Base-by-base conservation (phyloP, 2,888 invertebrate species). In the Seira sanloemensis region DNA sequence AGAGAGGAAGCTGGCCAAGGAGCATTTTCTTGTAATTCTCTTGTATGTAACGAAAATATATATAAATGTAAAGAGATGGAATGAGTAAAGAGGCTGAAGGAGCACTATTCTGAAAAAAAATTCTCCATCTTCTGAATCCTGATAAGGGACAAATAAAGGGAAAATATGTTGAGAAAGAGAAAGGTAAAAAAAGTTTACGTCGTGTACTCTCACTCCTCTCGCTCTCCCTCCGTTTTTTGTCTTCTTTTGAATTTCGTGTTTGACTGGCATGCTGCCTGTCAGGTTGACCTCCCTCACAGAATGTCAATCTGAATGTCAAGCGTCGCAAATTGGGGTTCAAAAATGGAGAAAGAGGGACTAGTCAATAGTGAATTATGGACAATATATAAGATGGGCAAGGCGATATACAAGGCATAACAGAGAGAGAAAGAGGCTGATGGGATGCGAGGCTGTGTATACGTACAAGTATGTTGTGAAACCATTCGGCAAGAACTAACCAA, bases 261-360 rank as follows among this genome's bases (percentile, higher is more conserved):
- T 81, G 81, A 81, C 81, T 81, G 81, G 81, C 81, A 81, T 81
- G 84, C 77, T 75, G 80, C 86, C 88, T 89, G 89, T 89, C 88
- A 89, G 85, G 86, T 86, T 89, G 89, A 89, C 89, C 89, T 88
- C 88, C 86, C 89, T 88, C 85, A 84, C 89, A 86, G 88, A 88
- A 89, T 88, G 89, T 89, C 89, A 89, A 89, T 88, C 89, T 86
- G 85, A 88, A 88, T 89, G 89, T 89, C 89, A 89, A 89, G 88
- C 88, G 86, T 84, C 81, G 87, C 88, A 88, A 89, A 88, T 89
- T 88, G 87, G 89, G 88, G 88, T 89, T 88, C 86, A 85, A 87
- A 87, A 84, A 78, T 66, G 62, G 58, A 77, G 58, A 26, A 27
- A 54, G 72, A 24, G 24, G 16, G 24, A 23, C 1, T n/a, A n/a